Base-by-base conservation (phyloP, 2,113 vertebrate genomes). In the Gyps fulvus region DNA sequence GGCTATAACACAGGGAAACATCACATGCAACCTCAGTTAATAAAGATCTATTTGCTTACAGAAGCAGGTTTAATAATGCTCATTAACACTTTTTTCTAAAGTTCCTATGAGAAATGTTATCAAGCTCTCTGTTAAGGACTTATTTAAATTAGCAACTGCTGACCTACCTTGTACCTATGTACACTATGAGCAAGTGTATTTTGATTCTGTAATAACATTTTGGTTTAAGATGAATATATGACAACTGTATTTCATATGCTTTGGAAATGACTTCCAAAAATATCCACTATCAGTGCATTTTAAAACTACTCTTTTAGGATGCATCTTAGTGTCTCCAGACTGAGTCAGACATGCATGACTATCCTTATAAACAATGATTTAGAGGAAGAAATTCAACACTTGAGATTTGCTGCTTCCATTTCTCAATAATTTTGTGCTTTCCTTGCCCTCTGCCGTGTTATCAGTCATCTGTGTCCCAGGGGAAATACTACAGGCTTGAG, bases 351-450 rank as follows among this genome's bases (percentile, higher is more conserved):
- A 93, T 81, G 89, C 87, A 95, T 94, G 91, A 88, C 90, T 93
- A 59, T 97, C 91, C 95, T 94, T 97, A 96, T 93, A 96, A 98
- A 96, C 90, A 95, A 84, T 96, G 95, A 97, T 98, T 98, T 97
- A 98, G 94, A 96, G 87, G 90, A 97, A 97, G 95, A 97, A 96
- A 98, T 96, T 92, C 55, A 90, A 90, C 89, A 89, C 62, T 50
- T 4, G 2, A 73, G 89, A 95, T 94, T 93, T 96, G 69, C 83
- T 63, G 42, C 93, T 94, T 97, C 90, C 69, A 93, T 96, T 97
- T 98, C 95, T 97, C 96, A 97, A 97, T 97, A 98, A 97, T 98
- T 97, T 95, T 96, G 91, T 98, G 86, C 96, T 95, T 97, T 97
- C 83, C 86, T 95, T 94, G 93, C 88, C 91, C 92, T 97, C 87